phyloP scores from a whole-genome alignment of 2,888 invertebrate genomes.

The Brachyptera risi region DNA sequence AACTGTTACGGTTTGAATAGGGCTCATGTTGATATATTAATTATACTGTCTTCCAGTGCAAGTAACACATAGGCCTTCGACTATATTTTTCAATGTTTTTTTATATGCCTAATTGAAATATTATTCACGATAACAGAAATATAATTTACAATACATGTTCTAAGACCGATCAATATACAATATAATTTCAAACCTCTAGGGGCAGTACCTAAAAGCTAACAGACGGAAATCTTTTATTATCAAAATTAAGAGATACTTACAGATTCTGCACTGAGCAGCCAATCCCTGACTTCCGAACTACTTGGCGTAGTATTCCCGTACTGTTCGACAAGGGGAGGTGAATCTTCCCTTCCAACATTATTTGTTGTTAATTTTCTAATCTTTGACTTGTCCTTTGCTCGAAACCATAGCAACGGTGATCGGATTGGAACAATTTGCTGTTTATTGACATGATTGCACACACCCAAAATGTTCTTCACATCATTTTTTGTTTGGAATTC shows the following conservation, averaged over 20 bases:
- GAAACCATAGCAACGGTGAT: conserved; percentile 72
- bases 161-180: too few relatives aligned
- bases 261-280: conserved; percentile 23
- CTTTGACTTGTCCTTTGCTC: conserved; percentile 46
- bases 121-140: too few relatives aligned
- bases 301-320: conserved; percentile 18
- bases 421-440: conserved; percentile 58
- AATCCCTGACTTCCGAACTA: conserved; percentile 7
- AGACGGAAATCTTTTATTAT: too few relatives aligned
- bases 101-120: too few relatives aligned
- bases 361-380: background rate
- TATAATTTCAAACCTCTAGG: too few relatives aligned
- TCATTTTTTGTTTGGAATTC: conserved; percentile 60
- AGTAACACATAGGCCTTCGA: too few relatives aligned
- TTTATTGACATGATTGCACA: conserved; percentile 56
- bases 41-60: too few relatives aligned
- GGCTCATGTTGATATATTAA: too few relatives aligned
- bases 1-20: too few relatives aligned
- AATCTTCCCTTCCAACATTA: background rate
- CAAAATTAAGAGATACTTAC: conserved; percentile 21
- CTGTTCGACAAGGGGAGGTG: background rate
- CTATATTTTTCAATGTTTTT: too few relatives aligned
- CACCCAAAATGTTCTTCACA: conserved; percentile 52
- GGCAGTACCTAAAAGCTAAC: too few relatives aligned
- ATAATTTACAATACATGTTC: too few relatives aligned